These are phyloP conservation scores for Megaustenia siamemsis DNA, from an alignment of 2,888 invertebrate genomes.

Conservation along the genomic window DNA sequence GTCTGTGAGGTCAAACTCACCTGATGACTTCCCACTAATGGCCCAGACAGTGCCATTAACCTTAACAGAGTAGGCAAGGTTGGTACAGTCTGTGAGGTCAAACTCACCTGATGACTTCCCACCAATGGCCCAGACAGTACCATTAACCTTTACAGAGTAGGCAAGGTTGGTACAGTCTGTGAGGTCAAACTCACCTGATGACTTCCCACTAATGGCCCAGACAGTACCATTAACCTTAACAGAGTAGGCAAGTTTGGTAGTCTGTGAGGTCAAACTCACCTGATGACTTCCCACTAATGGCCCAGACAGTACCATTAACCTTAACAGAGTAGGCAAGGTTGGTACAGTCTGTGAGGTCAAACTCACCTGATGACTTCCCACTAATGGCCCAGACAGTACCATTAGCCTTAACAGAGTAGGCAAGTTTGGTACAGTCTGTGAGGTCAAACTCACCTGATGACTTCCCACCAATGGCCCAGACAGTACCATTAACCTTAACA, in stretches of 20 bases:
- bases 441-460: conserved; percentile 85
- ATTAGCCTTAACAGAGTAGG: conserved; percentile 96
- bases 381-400: conserved; percentile 96
- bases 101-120: conserved; percentile 90
- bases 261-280: no score
- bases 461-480: conserved; percentile 95
- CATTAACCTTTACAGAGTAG: conserved; percentile 96
- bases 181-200: conserved; percentile 62
- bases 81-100: conserved; percentile 48
- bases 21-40: conserved; percentile 93
- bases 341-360: conserved; percentile 51
- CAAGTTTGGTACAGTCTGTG: conserved; percentile 81
- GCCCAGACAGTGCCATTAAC: conserved; percentile 96
- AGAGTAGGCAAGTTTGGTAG: no score
- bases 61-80: conserved; percentile 94
- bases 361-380: conserved; percentile 90
- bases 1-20: conserved; percentile 79
- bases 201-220: no score
- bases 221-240: no score
- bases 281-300: conserved; percentile 92
- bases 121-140: conserved; percentile 94
- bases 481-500: conserved; percentile 92
- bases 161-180: conserved; percentile 83
- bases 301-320: conserved; percentile 95
- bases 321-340: conserved; percentile 94